Evolutionary conservation across 2,888 invertebrate genomes (phyloP).

Genomic region (Rhagonycha fulva): DNA sequence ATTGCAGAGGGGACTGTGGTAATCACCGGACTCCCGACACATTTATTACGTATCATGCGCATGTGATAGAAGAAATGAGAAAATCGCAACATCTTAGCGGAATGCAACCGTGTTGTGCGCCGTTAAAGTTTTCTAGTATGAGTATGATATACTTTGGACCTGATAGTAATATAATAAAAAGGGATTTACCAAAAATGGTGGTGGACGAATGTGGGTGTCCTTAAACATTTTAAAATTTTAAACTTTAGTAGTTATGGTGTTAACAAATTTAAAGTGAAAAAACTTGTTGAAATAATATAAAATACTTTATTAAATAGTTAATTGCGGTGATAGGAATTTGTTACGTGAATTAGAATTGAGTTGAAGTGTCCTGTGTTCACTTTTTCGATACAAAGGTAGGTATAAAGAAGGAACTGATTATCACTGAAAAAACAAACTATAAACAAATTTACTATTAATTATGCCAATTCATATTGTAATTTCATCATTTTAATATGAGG

Average conservation of each 20-base stretch:
- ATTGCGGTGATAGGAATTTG: constrained; percentile 19
- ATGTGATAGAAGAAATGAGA: constrained; percentile 88
- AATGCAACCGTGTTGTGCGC: constrained; percentile 90
- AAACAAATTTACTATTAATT: constrained; percentile 13
- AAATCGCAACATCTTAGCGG: constrained; percentile 75
- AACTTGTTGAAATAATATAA: constrained; percentile 22
- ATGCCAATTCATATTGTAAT: not conserved
- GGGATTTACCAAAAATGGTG: constrained; percentile 94
- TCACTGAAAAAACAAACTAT: constrained; percentile 10
- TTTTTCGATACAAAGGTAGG: constrained; percentile 21
- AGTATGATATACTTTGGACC: constrained; percentile 91
- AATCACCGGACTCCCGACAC: constrained; percentile 79
- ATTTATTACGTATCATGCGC: constrained; percentile 86
- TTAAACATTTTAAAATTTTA: constrained; percentile 54
- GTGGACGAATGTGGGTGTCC: constrained; percentile 96
- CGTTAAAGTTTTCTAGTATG: constrained; percentile 89
- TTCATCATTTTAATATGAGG: not conserved
- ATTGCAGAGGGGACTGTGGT: constrained; percentile 89
- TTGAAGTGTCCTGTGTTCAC: constrained; percentile 22
- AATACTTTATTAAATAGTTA: constrained; percentile 16
- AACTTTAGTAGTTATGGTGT: constrained; percentile 28
- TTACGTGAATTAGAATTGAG: constrained; percentile 9
- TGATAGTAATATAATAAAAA: constrained; percentile 88
- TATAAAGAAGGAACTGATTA: constrained; percentile 16
- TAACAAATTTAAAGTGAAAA: constrained; percentile 24